Base-by-base conservation (phyloP, 1,140 invertebrate species). In the Zophobas atratus region DNA sequence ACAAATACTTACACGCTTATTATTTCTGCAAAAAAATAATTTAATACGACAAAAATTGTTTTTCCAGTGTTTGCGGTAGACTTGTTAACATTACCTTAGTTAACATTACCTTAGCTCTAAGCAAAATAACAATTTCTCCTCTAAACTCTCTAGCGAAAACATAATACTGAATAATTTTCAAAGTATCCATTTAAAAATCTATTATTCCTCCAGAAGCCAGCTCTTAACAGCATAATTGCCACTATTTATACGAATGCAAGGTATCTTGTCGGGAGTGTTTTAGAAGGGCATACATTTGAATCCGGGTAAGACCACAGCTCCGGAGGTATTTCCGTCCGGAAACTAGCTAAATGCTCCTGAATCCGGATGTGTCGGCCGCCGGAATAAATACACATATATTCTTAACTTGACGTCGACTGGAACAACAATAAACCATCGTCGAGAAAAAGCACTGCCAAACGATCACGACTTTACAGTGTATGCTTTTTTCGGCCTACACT, bases 301-400 rank as follows among this genome's bases (percentile, higher is more conserved):
- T 82, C 77, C 81, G 77, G 81, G 75, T 75, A 74, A 78, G 77
- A 79, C 79, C 82, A 67, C 55, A 70, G 77, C 79, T 81, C 77
- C 80, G 77, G 79, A 80, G 82, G 82, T 83, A 80, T 82, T 82
- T 83, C 81, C 82, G 75, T 48, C 81, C 79, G 82, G 81, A 83
- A 83, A 81, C 82, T 77, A 79, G 71, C 82, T 83, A 83, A 83
- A 83, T 83, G 82, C 82, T 83, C 81, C 75, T 78, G 81, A 83
- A 83, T 82, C 79, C 82, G 82, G 82, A 83, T 80, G 70, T 78
- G 81, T 77, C 79, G 77, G 79, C 79, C 71, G 81, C 82, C 82
- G 78, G 82, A 83, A 82, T 83, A 82, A 83, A 83, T 81, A 82
- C 79, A 80, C 79, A 81, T 82, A 82, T 83, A 83, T 82, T 77